Evolutionary conservation across 2,888 invertebrate species (phyloP).

Genomic region (Spatulosminthurus flaviceps): DNA sequence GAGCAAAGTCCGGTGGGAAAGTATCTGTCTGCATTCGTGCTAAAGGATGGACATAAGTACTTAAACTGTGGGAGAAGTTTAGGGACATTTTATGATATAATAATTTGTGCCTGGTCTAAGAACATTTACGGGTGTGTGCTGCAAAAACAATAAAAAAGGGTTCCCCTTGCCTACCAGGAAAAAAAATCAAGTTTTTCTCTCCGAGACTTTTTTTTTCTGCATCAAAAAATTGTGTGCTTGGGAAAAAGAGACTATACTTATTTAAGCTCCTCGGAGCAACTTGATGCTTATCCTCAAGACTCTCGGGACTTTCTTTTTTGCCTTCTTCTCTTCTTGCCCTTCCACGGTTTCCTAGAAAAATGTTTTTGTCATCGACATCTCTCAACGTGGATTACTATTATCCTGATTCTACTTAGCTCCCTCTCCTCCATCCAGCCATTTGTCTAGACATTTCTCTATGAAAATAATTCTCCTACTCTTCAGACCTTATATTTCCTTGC

Average conservation of each 20-base stretch:
- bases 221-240: no score
- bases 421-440: not conserved
- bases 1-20: not conserved
- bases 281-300: no score
- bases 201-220: no score
- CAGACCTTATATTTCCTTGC: not conserved
- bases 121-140: not conserved
- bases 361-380: constrained; percentile 6
- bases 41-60: not conserved
- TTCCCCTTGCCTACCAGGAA: no score
- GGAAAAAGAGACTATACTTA: no score
- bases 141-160: not conserved
- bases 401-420: not conserved
- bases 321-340: no score
- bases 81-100: constrained; percentile 7
- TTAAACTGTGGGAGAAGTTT: no score
- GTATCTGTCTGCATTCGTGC: not conserved
- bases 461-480: not conserved
- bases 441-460: constrained; percentile 19
- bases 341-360: not conserved
- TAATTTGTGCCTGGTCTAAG: constrained; percentile 10
- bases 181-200: no score
- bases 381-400: not conserved
- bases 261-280: no score
- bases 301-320: no score